Percentiles rank a stretch among this genome's conserved stretches.
Conservation (phyloP, 2,888 invertebrate species). For the Furcula furcula region DNA sequence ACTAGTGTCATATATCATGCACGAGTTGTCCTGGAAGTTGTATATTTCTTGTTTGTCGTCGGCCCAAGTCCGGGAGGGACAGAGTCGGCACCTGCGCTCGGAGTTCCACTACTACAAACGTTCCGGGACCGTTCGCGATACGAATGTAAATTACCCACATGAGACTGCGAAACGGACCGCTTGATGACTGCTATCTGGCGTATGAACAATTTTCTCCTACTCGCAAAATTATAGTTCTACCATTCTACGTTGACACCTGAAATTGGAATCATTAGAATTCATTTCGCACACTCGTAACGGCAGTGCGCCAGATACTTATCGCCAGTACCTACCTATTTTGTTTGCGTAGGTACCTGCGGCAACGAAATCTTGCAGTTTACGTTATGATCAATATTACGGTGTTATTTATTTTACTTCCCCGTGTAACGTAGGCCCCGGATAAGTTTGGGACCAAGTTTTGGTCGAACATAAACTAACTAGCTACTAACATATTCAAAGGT, state of each 20-base stretch:
- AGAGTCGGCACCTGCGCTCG: slow-evolving; percentile 48
- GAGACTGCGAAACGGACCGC: slow-evolving; percentile 50
- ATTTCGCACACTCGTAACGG: slow-evolving; percentile 47
- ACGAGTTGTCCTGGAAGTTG: slow-evolving; percentile 49
- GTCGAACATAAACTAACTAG: slow-evolving; percentile 26
- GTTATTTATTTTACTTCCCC: slow-evolving; percentile 23
- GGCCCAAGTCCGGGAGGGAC: slow-evolving; percentile 32
- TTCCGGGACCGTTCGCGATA: slow-evolving; percentile 38
- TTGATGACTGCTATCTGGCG: slow-evolving; percentile 57
- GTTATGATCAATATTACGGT: slow-evolving; percentile 31
- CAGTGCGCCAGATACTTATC: slow-evolving; percentile 43
- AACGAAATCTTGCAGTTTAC: slow-evolving; percentile 31
- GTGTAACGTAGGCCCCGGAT: slow-evolving; percentile 16
- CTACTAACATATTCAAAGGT: slow-evolving; percentile 30
- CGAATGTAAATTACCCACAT: slow-evolving; percentile 62
- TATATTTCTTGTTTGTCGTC: slow-evolving; percentile 60
- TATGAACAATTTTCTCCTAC: slow-evolving; percentile 40
- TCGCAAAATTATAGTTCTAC: slow-evolving; percentile 35
- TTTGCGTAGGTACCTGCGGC: too few relatives aligned
- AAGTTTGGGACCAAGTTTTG: slow-evolving; percentile 19
- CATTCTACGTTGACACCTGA: slow-evolving; percentile 24
- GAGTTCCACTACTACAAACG: slow-evolving; percentile 25
- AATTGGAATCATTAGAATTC: slow-evolving; percentile 49
- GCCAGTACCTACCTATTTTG: slow-evolving; percentile 33
- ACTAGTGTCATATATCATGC: slow-evolving; percentile 59